A percentile compares a stretch with the other conserved stretches of the same genome.
phyloP scores from a whole-genome alignment of 2,888 invertebrate genomes.

The Cephus runcator region DNA sequence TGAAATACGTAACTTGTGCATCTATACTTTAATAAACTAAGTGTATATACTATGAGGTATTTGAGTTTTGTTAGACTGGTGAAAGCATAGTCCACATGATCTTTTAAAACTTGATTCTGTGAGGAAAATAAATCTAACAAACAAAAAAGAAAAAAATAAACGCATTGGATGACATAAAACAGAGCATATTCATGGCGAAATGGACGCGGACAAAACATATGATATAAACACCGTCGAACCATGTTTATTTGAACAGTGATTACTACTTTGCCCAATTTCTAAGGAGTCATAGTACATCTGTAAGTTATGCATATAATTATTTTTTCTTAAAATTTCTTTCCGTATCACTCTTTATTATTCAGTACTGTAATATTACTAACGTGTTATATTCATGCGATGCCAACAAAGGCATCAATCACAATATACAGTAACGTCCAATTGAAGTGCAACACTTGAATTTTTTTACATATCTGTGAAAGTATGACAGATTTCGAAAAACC shows the following conservation, averaged over 20 bases:
- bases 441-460: too few species aligned
- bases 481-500: too few species aligned
- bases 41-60: neutral
- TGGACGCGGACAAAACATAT: too few species aligned
- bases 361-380: neutral
- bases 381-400: too few species aligned
- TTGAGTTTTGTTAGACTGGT: neutral
- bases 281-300: neutral
- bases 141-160: neutral
- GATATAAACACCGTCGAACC: neutral
- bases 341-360: neutral
- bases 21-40: neutral
- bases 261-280: neutral
- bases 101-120: neutral
- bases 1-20: neutral
- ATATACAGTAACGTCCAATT: too few species aligned
- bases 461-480: too few species aligned
- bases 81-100: neutral
- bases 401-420: too few species aligned
- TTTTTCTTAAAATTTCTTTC: neutral
- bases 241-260: neutral
- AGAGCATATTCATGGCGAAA: too few species aligned
- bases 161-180: too few species aligned
- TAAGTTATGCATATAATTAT: neutral
- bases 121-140: neutral